Percentiles rank a stretch among this genome's conserved stretches.
These are phyloP conservation scores for Neoscelio sp. DNA, from an alignment of 2,888 invertebrate genomes.

Conservation along the genomic window DNA sequence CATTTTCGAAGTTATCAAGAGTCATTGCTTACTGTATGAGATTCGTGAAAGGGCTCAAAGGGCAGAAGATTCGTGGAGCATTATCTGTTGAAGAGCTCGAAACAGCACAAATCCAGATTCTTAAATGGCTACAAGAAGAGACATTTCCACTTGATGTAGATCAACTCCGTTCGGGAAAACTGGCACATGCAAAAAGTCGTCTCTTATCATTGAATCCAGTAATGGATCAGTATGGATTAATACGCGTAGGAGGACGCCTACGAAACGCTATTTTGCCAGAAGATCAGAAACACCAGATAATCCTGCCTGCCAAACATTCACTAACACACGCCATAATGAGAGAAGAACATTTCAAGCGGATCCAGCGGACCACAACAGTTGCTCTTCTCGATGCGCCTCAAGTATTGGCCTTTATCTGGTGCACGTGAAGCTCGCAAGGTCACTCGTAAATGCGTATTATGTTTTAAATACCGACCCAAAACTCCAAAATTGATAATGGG, in stretches of 20 bases:
- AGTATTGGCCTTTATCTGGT: neutral
- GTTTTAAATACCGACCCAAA: constrained; percentile 38
- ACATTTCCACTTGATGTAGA: constrained; percentile 9
- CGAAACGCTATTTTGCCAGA: constrained; percentile 3
- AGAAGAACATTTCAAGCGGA: neutral
- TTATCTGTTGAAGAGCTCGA: constrained; percentile 2
- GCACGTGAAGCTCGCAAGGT: constrained; percentile 27
- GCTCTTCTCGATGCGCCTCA: neutral
- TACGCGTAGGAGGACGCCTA: constrained; percentile 17
- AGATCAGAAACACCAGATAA: constrained; percentile 15
- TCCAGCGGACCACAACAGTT: constrained; percentile 4
- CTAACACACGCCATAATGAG: constrained; percentile 4
- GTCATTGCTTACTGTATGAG: constrained; percentile 20
- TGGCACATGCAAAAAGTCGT: neutral
- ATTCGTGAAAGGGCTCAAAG: constrained; percentile 8
- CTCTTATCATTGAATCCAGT: constrained; percentile 10
- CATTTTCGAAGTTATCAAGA: constrained; percentile 3
- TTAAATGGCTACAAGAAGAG: constrained; percentile 26
- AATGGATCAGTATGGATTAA: constrained; percentile 6
- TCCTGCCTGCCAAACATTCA: constrained; percentile 14
- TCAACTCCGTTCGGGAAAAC: constrained; percentile 9
- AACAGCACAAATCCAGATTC: constrained; percentile 3
- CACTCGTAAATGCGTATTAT: constrained; percentile 22
- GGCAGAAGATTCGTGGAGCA: neutral
- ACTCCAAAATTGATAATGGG: constrained; percentile 36